Evolutionary conservation across 2,888 invertebrate species (phyloP).

Genomic region (Xylocampa areola): DNA sequence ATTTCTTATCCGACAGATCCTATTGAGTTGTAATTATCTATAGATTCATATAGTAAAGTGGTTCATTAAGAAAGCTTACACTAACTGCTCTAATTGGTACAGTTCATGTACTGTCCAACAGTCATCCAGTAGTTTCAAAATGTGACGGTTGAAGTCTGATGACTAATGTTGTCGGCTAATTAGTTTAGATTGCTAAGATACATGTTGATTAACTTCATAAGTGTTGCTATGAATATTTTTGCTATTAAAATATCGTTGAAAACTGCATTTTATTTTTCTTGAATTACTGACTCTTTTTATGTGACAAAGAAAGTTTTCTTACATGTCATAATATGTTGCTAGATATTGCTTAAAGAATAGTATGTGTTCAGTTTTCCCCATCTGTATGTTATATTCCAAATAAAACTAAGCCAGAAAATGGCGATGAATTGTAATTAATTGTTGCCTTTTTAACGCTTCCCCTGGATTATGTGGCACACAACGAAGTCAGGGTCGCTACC

Average conservation of each 20-base stretch:
- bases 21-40: too few relatives aligned
- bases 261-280: too few relatives aligned
- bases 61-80: not conserved
- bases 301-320: slow-evolving; percentile 11
- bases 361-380: not conserved
- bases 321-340: too few relatives aligned
- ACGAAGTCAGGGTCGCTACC: slow-evolving; percentile 93
- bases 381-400: slow-evolving; percentile 18
- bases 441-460: slow-evolving; percentile 90
- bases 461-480: slow-evolving; percentile 83
- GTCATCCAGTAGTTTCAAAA: not conserved
- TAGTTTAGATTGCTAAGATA: not conserved
- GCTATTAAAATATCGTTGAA: too few relatives aligned
- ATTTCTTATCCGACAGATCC: too few relatives aligned
- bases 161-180: not conserved
- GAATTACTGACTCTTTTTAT: too few relatives aligned
- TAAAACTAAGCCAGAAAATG: slow-evolving; percentile 62
- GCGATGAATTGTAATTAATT: slow-evolving; percentile 88
- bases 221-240: slow-evolving; percentile 14
- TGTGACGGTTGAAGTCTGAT: not conserved
- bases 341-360: too few relatives aligned
- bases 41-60: too few relatives aligned
- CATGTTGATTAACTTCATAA: not conserved
- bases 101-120: slow-evolving; percentile 4
- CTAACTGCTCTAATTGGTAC: slow-evolving; percentile 22